Conservation (phyloP, 2,888 invertebrate species). For the Drosophila nr. perissopoda region DNA sequence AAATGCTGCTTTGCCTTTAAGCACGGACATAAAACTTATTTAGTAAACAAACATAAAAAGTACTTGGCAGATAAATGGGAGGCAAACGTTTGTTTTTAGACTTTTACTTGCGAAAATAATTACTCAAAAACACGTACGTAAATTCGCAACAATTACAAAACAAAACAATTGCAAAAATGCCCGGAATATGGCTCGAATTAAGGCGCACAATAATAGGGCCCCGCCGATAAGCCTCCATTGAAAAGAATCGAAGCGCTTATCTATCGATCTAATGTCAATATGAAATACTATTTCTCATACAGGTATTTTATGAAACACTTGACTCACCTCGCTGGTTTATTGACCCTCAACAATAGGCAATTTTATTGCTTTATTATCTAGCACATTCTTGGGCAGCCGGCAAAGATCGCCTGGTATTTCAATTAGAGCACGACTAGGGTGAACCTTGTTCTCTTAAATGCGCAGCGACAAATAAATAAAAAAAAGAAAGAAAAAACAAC, state of each 20-base stretch:
- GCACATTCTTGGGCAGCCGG: neutral
- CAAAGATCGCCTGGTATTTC: conserved; percentile 6
- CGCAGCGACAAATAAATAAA: neutral
- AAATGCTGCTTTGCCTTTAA: conserved; percentile 1
- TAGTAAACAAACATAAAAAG: conserved; percentile 22
- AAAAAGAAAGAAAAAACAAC: neutral
- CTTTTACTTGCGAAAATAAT: neutral
- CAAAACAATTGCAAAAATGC: neutral
- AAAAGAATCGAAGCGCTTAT: conserved; percentile 20
- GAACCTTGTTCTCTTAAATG: neutral
- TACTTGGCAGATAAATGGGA: neutral
- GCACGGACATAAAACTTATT: conserved; percentile 30
- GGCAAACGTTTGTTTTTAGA: neutral
- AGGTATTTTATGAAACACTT: neutral
- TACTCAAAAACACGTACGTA: conserved; percentile 6
- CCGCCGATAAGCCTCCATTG: conserved; percentile 13
- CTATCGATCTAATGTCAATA: conserved; percentile 22
- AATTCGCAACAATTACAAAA: too few relatives aligned
- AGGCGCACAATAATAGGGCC: neutral
- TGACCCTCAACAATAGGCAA: conserved; percentile 1
- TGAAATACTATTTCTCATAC: neutral
- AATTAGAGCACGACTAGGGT: conserved; percentile 32
- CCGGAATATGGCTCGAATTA: conserved; percentile 14
- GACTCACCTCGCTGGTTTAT: conserved; percentile 4
- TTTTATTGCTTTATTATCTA: neutral